Base-by-base conservation (phyloP, 2,888 invertebrate genomes). In the Volucella bombylans region DNA sequence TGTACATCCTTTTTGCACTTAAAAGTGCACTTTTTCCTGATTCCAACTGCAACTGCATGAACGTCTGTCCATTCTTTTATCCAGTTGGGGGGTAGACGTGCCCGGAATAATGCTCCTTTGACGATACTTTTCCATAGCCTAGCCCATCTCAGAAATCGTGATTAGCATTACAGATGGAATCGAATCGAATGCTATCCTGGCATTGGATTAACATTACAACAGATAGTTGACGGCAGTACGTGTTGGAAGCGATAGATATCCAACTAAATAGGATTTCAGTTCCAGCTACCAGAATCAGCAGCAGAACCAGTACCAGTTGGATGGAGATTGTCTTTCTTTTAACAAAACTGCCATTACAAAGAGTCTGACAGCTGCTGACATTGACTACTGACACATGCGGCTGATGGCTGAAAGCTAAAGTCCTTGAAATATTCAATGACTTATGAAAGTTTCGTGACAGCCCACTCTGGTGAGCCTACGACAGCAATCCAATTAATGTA, bases 91-190 rank as follows among this genome's bases (percentile, higher is more conserved):
- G 1, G 45, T 54, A 41, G 55, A 79, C 82, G 74, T 83, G 82
- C 79, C 69, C 55, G 38, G 79, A 74, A 83, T 79, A 79, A 43
- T 54, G 57, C 65, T 12, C 18, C 61, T 59, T 71, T 38, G 11
- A 43, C 14, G 14, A 9, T 43, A 23, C 65, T 50, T 59, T 50
- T 59, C 52, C 54, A 6, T 12, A 10, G 10, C 50, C 59, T 47
- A 43, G 14, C 50, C 41, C 62, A 43, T 71, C 55, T 65, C 45
- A 45, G 54, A 61, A 49, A 62, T 79, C 82, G 79, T 83, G 79
- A 83, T 79, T 83, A 74, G 79, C 82, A 74, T 83, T 59, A n/a
- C 31, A 10, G 49, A 64, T 65, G 59, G 43, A 74, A 82, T 82
- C 73, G 79, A 78, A 79, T 78, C 73, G 79, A 78, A 79, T 78